Percentiles rank a stretch among this genome's conserved stretches.
Conservation (phyloP, 1,140 invertebrate species). For the Goniozus legneri region DNA sequence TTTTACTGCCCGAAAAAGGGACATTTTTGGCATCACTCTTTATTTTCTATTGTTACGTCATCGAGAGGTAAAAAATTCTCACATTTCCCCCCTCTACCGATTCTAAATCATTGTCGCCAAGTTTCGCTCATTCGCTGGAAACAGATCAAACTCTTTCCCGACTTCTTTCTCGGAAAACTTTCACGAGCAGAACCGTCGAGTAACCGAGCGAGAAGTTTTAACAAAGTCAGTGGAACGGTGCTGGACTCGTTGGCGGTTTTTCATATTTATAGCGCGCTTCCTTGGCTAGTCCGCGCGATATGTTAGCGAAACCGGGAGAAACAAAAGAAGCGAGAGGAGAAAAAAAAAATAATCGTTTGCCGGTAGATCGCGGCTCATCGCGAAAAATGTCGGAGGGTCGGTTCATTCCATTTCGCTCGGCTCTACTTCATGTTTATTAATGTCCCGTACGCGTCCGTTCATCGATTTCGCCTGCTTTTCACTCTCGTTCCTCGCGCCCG, state of each 20-base stretch:
- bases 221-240: too few relatives aligned
- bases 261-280: too few relatives aligned
- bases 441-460: slow-evolving; percentile 32
- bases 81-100: background rate
- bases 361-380: background rate
- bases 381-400: background rate
- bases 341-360: background rate
- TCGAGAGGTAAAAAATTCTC: slow-evolving; percentile 11
- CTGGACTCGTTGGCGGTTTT: too few relatives aligned
- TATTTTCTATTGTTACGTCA: slow-evolving; percentile 22
- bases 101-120: background rate
- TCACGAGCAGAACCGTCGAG: too few relatives aligned
- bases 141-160: background rate
- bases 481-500: slow-evolving; percentile 37
- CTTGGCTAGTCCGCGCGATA: too few relatives aligned
- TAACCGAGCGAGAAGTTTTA: slow-evolving; percentile 4
- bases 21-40: too few relatives aligned
- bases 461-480: slow-evolving; percentile 39
- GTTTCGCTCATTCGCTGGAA: background rate
- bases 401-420: slow-evolving; percentile 23
- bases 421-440: slow-evolving; percentile 44
- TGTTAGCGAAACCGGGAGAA: too few relatives aligned
- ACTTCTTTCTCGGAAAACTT: background rate
- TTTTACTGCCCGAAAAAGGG: too few relatives aligned
- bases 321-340: background rate